A percentile compares a stretch with the other conserved stretches of the same genome.
phyloP scores from a whole-genome alignment of 2,888 invertebrate genomes.

The Metalampra italica region DNA sequence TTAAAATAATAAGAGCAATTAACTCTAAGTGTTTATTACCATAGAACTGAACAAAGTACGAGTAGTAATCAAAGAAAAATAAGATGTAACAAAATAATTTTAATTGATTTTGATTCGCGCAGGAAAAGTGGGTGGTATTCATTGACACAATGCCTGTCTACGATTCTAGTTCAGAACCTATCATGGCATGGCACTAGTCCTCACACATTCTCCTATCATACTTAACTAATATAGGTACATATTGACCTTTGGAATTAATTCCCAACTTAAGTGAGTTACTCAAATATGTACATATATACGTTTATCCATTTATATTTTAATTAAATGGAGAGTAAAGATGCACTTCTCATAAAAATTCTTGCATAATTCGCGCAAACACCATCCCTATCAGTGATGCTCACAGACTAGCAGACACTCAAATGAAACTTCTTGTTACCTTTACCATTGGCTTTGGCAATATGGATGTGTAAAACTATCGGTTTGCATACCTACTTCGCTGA shows the following conservation, averaged over 20 bases:
- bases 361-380: slow-evolving; percentile 77
- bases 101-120: slow-evolving; percentile 57
- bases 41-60: slow-evolving; percentile 70
- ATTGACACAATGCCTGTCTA: slow-evolving; percentile 75
- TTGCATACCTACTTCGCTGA: not conserved
- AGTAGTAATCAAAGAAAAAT: slow-evolving; percentile 54
- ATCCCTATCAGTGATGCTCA: slow-evolving; percentile 76
- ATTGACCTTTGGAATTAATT: slow-evolving; percentile 34
- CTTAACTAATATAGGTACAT: slow-evolving; percentile 53
- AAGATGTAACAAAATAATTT: slow-evolving; percentile 62
- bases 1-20: slow-evolving; percentile 20
- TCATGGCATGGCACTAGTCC: slow-evolving; percentile 78
- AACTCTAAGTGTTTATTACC: slow-evolving; percentile 68
- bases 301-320: slow-evolving; percentile 20
- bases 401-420: slow-evolving; percentile 74
- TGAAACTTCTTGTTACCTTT: slow-evolving; percentile 1
- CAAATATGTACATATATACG: slow-evolving; percentile 34
- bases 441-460: not conserved
- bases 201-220: slow-evolving; percentile 76
- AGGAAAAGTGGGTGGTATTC: slow-evolving; percentile 78
- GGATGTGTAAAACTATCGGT: too few relatives aligned
- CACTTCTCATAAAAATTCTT: slow-evolving; percentile 63
- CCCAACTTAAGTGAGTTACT: slow-evolving; percentile 29
- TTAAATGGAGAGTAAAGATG: slow-evolving; percentile 27
- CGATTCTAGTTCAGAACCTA: slow-evolving; percentile 77